These are phyloP conservation scores for Alethe diademata DNA, from an alignment of 2,113 vertebrate species.

Conservation along the genomic window DNA sequence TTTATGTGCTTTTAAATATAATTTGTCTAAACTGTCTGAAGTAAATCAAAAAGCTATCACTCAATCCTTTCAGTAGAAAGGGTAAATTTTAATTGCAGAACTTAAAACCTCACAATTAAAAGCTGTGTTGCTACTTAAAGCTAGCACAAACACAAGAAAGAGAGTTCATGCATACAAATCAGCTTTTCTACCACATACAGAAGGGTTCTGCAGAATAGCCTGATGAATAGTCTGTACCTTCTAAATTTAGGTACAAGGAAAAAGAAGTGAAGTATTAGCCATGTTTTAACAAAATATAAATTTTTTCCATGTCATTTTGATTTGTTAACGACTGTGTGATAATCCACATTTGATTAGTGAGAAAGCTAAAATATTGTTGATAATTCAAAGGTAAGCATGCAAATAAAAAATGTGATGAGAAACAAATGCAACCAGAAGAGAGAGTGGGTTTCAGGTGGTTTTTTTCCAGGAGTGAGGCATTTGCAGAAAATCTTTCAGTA, in stretches of 20 bases:
- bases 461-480: not conserved
- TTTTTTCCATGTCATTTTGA: not conserved
- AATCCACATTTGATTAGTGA: slow-evolving; percentile 24
- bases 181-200: slow-evolving; percentile 68
- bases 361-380: not conserved
- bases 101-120: slow-evolving; percentile 97
- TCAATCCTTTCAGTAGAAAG: slow-evolving; percentile 87
- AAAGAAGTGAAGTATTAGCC: slow-evolving; percentile 17
- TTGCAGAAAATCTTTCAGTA: not conserved
- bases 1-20: slow-evolving; percentile 90
- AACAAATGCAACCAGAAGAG: not conserved
- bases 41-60: slow-evolving; percentile 89
- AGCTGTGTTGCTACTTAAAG: slow-evolving; percentile 86
- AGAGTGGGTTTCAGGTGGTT: not conserved
- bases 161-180: slow-evolving; percentile 85
- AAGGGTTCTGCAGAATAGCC: slow-evolving; percentile 54
- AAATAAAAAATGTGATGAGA: slow-evolving; percentile 16
- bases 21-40: slow-evolving; percentile 91
- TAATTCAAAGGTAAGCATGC: slow-evolving; percentile 26
- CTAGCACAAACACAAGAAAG: slow-evolving; percentile 84
- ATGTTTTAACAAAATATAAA: slow-evolving; percentile 34
- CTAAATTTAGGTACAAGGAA: slow-evolving; percentile 39
- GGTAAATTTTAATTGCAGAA: slow-evolving; percentile 96
- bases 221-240: slow-evolving; percentile 39
- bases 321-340: slow-evolving; percentile 52